phyloP scores from a whole-genome alignment of 2,797 vertebrate species.

The Thripadectes ignobilis region DNA sequence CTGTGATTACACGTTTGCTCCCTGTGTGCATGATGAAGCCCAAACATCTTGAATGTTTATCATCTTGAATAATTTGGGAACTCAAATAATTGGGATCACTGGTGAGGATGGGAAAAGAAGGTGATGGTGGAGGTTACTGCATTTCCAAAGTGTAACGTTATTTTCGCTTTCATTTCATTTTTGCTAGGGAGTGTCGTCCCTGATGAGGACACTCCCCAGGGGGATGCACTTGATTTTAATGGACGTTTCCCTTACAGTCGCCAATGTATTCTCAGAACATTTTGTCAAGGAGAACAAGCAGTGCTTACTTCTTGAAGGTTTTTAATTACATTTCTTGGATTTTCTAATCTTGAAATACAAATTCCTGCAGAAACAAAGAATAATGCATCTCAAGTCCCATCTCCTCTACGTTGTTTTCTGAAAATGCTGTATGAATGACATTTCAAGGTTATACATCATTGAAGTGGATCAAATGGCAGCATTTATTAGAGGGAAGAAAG shows the following conservation, averaged over 20 bases:
- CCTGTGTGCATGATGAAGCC: neutral
- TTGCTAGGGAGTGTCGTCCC: neutral
- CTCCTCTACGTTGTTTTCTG: neutral
- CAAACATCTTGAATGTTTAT: neutral
- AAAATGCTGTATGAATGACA: neutral
- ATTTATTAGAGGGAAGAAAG: slow-evolving; percentile 37
- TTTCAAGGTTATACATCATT: neutral
- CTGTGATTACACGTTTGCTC: neutral
- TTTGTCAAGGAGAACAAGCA: neutral
- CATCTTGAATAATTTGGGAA: neutral
- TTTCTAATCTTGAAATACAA: neutral
- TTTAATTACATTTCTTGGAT: neutral
- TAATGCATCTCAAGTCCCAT: neutral
- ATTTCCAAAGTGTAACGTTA: neutral
- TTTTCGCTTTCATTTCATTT: neutral
- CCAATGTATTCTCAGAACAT: neutral
- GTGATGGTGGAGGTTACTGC: neutral
- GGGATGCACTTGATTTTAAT: neutral
- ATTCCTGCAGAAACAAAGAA: neutral
- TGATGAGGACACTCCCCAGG: neutral
- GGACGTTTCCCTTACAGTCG: neutral
- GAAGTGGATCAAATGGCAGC: slow-evolving; percentile 25
- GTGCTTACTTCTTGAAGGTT: neutral
- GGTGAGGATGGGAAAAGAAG: neutral
- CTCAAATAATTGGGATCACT: neutral